Conservation (phyloP, 2,797 vertebrate genomes). For the Poeciliopsis turneri region DNA sequence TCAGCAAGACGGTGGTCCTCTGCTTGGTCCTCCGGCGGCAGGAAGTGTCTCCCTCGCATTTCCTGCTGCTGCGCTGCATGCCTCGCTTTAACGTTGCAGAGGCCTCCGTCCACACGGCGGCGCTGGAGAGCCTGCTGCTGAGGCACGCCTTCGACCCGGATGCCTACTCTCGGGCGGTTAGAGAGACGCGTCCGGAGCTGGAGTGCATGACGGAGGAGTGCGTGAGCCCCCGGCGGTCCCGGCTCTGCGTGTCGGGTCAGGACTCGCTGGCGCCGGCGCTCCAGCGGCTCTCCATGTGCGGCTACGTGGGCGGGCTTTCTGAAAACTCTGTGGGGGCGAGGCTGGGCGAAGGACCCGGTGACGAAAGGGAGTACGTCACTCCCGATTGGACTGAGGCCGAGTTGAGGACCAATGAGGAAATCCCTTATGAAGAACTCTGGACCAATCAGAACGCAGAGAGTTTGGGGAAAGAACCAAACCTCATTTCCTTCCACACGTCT, state of each 20-base stretch:
- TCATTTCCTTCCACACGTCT: slow-evolving; percentile 84
- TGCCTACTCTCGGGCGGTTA: slow-evolving; percentile 92
- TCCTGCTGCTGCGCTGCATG: slow-evolving; percentile 93
- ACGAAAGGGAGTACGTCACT: slow-evolving; percentile 90
- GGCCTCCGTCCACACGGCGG: slow-evolving; percentile 87
- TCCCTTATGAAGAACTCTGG: slow-evolving; percentile 98
- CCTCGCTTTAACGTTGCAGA: slow-evolving; percentile 92
- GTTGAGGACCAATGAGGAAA: slow-evolving; percentile 86
- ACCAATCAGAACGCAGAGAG: slow-evolving; percentile 83
- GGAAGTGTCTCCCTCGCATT: slow-evolving; percentile 91
- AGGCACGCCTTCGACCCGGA: slow-evolving; percentile 92
- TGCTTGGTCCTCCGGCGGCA: slow-evolving; percentile 91
- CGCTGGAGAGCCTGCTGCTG: slow-evolving; percentile 86
- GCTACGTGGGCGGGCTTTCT: slow-evolving; percentile 77
- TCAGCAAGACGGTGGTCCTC: slow-evolving; percentile 98
- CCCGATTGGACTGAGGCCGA: slow-evolving; percentile 90
- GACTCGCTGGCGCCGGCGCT: slow-evolving; percentile 83
- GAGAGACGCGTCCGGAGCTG: slow-evolving; percentile 90
- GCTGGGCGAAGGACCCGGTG: slow-evolving; percentile 75
- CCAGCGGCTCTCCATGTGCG: slow-evolving; percentile 84
- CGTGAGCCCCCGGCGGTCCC: slow-evolving; percentile 86
- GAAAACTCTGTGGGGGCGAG: slow-evolving; percentile 72
- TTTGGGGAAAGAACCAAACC: slow-evolving; percentile 84
- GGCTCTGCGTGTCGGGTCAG: slow-evolving; percentile 83
- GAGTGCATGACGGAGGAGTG: slow-evolving; percentile 87